Evolutionary conservation across 1,140 invertebrate genomes (phyloP).

Genomic region (Hestina assimilis): DNA sequence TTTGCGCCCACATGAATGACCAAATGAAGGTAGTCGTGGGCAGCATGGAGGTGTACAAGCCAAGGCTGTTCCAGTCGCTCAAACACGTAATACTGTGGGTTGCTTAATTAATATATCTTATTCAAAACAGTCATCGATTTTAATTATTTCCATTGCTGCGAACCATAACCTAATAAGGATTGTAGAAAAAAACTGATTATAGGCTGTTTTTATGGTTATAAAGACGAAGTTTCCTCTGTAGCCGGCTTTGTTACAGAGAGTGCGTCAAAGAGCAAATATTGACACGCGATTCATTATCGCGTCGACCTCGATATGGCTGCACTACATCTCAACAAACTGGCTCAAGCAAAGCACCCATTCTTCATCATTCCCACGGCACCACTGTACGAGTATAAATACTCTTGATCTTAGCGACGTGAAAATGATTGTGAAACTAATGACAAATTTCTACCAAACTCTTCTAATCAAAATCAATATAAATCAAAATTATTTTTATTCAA

Average conservation of each 20-base stretch:
- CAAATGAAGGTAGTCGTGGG: conserved; percentile 76
- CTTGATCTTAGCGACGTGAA: conserved; percentile 63
- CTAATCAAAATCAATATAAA: no score
- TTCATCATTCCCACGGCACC: conserved; percentile 67
- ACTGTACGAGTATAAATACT: conserved; percentile 43
- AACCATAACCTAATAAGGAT: conserved; percentile 16
- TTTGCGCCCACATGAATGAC: conserved; percentile 68
- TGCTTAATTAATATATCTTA: conserved; percentile 64
- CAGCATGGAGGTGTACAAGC: conserved; percentile 69
- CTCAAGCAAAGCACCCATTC: conserved; percentile 59
- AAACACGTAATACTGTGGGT: conserved; percentile 61
- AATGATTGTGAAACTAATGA: conserved; percentile 65
- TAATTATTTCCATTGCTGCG: conserved; percentile 30
- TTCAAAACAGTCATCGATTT: conserved; percentile 53
- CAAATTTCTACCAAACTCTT: conserved; percentile 38
- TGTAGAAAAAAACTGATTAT: neutral
- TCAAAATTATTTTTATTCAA: no score
- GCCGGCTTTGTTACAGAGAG: conserved; percentile 14
- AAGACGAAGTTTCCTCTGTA: conserved; percentile 2
- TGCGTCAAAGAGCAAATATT: conserved; percentile 56
- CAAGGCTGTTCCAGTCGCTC: conserved; percentile 71
- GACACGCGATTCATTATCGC: conserved; percentile 62
- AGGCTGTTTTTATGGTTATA: neutral
- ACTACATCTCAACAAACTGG: conserved; percentile 69
- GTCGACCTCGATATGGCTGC: conserved; percentile 64